A percentile compares a stretch with the other conserved stretches of the same genome.
Evolutionary conservation across 2,113 vertebrate genomes (phyloP).

Genomic region (Trematocara macrostoma): DNA sequence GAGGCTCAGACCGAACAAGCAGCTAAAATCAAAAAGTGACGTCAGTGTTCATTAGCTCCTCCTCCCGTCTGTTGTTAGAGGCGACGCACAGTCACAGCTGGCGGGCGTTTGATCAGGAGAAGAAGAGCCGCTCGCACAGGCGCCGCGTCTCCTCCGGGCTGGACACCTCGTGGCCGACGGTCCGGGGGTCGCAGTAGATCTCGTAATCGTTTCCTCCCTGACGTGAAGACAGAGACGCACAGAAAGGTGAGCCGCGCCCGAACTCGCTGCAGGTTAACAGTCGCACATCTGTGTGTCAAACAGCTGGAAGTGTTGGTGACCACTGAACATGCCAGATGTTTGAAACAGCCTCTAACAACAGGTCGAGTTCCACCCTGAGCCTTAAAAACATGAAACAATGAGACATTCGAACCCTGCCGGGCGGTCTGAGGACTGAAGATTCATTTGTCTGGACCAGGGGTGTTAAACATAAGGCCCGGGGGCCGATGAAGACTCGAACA

Average conservation of each 20-base stretch:
- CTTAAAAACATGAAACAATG: not conserved
- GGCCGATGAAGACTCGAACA: accelerated
- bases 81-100: not conserved
- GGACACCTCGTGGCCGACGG: conserved; percentile 57
- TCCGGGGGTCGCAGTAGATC: conserved; percentile 61
- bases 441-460: not conserved
- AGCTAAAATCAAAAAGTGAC: not conserved
- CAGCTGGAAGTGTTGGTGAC: not conserved
- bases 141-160: conserved; percentile 31
- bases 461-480: not conserved
- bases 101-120: not conserved
- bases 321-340: not conserved
- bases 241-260: not conserved
- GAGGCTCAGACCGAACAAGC: not conserved
- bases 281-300: not conserved
- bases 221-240: not conserved
- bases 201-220: conserved; percentile 71
- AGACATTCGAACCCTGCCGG: not conserved
- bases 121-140: conserved; percentile 53
- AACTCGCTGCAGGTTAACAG: not conserved
- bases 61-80: not conserved
- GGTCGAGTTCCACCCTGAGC: not conserved
- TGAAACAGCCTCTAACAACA: not conserved
- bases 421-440: accelerated
- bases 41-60: not conserved